phyloP scores from a whole-genome alignment of 92 coral and sea anemone species.

The Blastomussa wellsi region DNA sequence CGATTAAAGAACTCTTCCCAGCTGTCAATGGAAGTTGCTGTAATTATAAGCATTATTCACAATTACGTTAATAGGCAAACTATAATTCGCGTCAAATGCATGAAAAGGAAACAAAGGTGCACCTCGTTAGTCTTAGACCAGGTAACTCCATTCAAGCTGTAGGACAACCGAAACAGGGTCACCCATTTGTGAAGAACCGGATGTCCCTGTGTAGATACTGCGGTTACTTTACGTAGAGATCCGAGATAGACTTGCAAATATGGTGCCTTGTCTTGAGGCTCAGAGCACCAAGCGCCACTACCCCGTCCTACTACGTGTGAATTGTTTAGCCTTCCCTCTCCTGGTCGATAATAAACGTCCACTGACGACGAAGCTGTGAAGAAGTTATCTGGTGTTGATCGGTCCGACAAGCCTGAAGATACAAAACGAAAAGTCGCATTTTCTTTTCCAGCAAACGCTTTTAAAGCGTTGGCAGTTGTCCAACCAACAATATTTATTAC shows the following conservation, averaged over 20 bases:
- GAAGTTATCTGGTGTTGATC: conserved; percentile 28
- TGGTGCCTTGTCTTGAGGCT: conserved; percentile 45
- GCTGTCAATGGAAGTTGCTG: too few species aligned
- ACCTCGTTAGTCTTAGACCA: conserved; percentile 59
- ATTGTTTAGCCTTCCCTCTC: conserved; percentile 68
- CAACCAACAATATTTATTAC: too few species aligned
- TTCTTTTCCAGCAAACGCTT: too few species aligned
- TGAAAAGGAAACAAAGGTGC: not conserved
- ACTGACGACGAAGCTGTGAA: conserved; percentile 69
- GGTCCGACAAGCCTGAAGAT: conserved; percentile 15
- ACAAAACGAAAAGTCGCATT: not conserved
- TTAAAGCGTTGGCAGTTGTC: too few species aligned
- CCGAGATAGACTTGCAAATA: conserved; percentile 69
- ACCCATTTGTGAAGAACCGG: conserved; percentile 70
- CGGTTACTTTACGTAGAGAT: conserved; percentile 50
- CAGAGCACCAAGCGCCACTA: conserved; percentile 72
- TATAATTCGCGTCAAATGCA: too few species aligned
- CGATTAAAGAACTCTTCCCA: too few species aligned
- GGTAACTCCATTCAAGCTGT: conserved; percentile 76
- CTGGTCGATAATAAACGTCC: conserved; percentile 50
- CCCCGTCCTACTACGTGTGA: conserved; percentile 44
- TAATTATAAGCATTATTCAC: not conserved
- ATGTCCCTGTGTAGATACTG: conserved; percentile 76
- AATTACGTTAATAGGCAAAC: not conserved
- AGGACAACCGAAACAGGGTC: conserved; percentile 46